Conservation (phyloP, 92 coral and sea anemone genomes). For the Bergia puertoricense region DNA sequence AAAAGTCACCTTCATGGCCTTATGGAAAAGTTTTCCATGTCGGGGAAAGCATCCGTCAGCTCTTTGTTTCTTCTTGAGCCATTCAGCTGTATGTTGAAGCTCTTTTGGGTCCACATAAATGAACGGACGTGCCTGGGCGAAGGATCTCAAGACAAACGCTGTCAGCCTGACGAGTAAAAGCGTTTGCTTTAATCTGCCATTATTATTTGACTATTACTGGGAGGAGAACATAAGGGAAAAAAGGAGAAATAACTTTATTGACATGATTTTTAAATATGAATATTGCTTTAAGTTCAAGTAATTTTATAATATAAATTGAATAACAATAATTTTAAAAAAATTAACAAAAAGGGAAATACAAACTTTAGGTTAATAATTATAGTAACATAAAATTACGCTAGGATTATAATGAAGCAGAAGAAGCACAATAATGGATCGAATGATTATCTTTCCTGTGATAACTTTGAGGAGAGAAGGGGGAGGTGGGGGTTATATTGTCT, state of each 20-base stretch:
- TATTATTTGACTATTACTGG: neutral
- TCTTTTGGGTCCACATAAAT: constrained; percentile 81
- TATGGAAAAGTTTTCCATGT: constrained; percentile 74
- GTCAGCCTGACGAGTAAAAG: constrained; percentile 71
- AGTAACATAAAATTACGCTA: too few species aligned
- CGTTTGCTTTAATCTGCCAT: neutral
- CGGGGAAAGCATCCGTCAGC: constrained; percentile 78
- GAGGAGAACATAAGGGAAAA: neutral
- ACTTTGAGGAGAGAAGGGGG: too few species aligned
- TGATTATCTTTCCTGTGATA: too few species aligned
- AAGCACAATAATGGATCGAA: too few species aligned
- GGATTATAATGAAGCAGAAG: too few species aligned
- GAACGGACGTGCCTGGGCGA: constrained; percentile 87
- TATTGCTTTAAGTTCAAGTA: too few species aligned
- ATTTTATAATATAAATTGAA: too few species aligned
- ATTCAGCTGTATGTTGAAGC: constrained; percentile 53
- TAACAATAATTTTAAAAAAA: too few species aligned
- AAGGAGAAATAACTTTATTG: neutral
- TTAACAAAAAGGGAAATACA: too few species aligned
- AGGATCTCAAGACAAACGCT: constrained; percentile 95
- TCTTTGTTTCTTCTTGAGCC: constrained; percentile 72
- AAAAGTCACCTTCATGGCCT: constrained; percentile 68
- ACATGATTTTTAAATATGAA: too few species aligned
- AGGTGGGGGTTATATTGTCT: too few species aligned
- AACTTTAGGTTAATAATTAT: too few species aligned